phyloP scores from a whole-genome alignment of 2,797 vertebrate species.

The Apogon hyalosoma region DNA sequence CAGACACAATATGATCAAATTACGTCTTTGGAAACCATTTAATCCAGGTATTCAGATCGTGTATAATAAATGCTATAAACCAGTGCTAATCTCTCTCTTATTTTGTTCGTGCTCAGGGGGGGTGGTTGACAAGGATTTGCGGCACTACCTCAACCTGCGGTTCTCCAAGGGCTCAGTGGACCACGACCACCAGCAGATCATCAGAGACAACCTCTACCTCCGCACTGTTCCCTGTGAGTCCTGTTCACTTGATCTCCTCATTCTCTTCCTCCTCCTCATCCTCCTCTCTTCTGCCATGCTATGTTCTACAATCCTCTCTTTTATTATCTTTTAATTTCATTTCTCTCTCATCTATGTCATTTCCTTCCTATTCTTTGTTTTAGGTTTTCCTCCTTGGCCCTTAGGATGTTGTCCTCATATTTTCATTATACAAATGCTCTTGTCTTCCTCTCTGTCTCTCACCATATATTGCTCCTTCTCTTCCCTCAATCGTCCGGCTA shows the following conservation, averaged over 20 bases:
- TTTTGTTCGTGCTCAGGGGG: conserved; percentile 86
- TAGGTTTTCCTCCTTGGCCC: conserved; percentile 48
- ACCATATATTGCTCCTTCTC: conserved; percentile 57
- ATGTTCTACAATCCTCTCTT: conserved; percentile 12
- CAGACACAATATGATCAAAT: neutral
- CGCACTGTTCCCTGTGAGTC: conserved; percentile 98
- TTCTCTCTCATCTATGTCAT: conserved; percentile 12
- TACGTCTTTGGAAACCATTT: no score
- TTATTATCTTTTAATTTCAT: conserved; percentile 30
- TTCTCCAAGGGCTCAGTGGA: conserved; percentile 99
- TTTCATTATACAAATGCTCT: conserved; percentile 50
- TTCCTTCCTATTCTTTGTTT: conserved; percentile 14
- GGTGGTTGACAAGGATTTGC: conserved; percentile 98
- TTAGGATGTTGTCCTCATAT: conserved; percentile 59
- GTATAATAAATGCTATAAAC: neutral
- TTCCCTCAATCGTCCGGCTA: conserved; percentile 67
- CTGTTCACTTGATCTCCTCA: neutral
- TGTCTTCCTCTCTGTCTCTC: conserved; percentile 43
- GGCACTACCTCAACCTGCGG: conserved; percentile 99
- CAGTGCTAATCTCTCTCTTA: conserved; percentile 23
- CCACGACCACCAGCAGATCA: conserved; percentile 99
- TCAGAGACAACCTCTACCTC: conserved; percentile 99
- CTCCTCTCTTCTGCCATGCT: conserved; percentile 2
- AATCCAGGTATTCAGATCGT: neutral
- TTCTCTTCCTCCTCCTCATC: neutral